These are phyloP conservation scores for Xestia rhomboidea DNA, from an alignment of 2,888 invertebrate genomes.

Conservation along the genomic window DNA sequence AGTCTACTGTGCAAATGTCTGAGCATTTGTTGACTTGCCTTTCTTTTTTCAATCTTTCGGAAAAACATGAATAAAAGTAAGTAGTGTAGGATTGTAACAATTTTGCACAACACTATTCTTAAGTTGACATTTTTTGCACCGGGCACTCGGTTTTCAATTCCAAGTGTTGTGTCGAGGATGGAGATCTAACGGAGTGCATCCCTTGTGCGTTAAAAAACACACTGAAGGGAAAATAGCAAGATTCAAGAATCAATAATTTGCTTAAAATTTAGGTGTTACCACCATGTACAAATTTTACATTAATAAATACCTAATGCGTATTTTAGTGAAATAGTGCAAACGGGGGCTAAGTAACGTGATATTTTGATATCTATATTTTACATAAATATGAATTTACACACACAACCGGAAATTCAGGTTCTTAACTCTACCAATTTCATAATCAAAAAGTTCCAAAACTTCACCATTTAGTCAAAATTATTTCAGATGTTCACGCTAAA, in stretches of 20 bases:
- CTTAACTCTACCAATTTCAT: neutral
- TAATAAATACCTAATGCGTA: no score
- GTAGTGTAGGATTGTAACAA: neutral
- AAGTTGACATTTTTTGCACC: neutral
- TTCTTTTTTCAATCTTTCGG: neutral
- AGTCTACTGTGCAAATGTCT: neutral
- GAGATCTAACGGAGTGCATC: neutral
- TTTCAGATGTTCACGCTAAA: neutral
- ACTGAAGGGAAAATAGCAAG: no score
- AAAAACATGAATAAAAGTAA: no score
- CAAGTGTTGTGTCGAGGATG: neutral
- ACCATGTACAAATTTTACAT: no score
- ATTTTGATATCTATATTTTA: neutral
- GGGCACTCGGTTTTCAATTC: neutral
- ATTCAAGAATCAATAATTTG: no score
- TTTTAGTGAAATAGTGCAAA: no score
- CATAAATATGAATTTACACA: neutral
- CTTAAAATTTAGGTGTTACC: no score
- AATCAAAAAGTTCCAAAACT: neutral
- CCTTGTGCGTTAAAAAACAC: neutral
- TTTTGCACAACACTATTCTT: neutral
- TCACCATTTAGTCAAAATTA: neutral
- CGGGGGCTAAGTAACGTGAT: no score
- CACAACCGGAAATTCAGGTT: neutral
- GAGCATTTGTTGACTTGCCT: neutral